Base-by-base conservation (phyloP, 2,113 vertebrate species). In the Syngnathus typhle region DNA sequence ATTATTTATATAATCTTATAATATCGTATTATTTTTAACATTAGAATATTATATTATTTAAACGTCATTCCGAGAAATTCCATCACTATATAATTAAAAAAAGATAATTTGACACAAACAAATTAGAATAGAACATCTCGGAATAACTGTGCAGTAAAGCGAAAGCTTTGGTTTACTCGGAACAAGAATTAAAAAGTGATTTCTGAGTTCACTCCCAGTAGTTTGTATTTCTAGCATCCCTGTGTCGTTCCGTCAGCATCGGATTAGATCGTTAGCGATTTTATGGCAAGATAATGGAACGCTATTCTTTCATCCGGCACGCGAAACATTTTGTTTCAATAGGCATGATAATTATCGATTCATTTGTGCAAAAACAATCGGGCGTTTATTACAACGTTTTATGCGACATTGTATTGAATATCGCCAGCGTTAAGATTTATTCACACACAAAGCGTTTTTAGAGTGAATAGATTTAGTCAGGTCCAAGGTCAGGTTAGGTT, bases 111-210 rank as follows among this genome's bases (percentile, higher is more conserved):
- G 16, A 67, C 59, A 65, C 60, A 80, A 80, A 71, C 72, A 63
- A 69, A 67, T 74, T 27, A 60, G 63, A 79, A 77, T 71, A 37
- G 9, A 37, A 18, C 55, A 58, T 52, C 47, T 6, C 18, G 49
- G 44, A 72, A 66, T 68, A 72, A 74, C 37, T 1, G 21, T 67
- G 72, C 60, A 51, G 15, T 75, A 65, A 41, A 76, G 5, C 69
- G 27, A 32, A 32, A 3, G 27, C 3, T 32, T 32, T 32, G 27
- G 10, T 38, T 46, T 36, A 32, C 62, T 59, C 64, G 23, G 44
- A 54, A 54, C 67, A 23, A 49, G 18, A 44, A 47, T 8, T 7
- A 19, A 54, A 61, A 27, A 21, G 7, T 39, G 38, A 62, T 37
- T 37, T 11, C 13, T 13, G 9, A 6, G 3, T 58, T 67, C 47